These are phyloP conservation scores for Drosophila tanythrix DNA, from an alignment of 2,888 invertebrate species.

Conservation along the genomic window DNA sequence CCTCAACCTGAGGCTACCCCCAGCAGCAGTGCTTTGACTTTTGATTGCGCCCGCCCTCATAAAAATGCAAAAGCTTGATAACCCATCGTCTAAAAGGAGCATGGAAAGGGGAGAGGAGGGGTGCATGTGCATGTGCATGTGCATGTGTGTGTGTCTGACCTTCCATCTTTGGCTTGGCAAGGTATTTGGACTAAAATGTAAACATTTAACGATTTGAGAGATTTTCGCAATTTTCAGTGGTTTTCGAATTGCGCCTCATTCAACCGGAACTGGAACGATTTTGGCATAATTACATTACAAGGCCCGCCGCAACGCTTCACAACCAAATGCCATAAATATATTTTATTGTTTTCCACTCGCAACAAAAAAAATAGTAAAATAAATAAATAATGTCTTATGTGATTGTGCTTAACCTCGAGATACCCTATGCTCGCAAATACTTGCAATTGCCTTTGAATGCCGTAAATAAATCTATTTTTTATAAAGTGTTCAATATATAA, in stretches of 20 bases:
- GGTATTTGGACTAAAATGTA: constrained; percentile 37
- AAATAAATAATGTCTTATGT: neutral
- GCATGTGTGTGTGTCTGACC: constrained; percentile 45
- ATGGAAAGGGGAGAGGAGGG: neutral
- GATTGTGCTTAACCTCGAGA: neutral
- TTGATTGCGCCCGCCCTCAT: constrained; percentile 48
- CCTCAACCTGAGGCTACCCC: constrained; percentile 32
- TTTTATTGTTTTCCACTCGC: constrained; percentile 39
- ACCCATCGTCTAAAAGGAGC: constrained; percentile 40
- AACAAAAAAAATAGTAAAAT: constrained; percentile 33
- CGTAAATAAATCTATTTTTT: neutral
- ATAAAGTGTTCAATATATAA: neutral
- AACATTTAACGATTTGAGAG: constrained; percentile 49
- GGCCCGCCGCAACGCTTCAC: constrained; percentile 24
- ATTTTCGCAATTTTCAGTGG: constrained; percentile 38
- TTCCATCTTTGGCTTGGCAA: constrained; percentile 46
- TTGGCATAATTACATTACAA: constrained; percentile 46
- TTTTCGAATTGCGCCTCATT: constrained; percentile 46
- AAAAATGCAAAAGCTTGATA: constrained; percentile 61
- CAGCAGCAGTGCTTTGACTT: constrained; percentile 61
- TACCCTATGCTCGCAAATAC: constrained; percentile 12
- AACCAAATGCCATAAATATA: constrained; percentile 50
- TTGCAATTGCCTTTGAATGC: neutral
- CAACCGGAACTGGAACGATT: constrained; percentile 69
- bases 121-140: neutral